phyloP scores from a whole-genome alignment of 2,888 invertebrate species.

The Bugula neritina region DNA sequence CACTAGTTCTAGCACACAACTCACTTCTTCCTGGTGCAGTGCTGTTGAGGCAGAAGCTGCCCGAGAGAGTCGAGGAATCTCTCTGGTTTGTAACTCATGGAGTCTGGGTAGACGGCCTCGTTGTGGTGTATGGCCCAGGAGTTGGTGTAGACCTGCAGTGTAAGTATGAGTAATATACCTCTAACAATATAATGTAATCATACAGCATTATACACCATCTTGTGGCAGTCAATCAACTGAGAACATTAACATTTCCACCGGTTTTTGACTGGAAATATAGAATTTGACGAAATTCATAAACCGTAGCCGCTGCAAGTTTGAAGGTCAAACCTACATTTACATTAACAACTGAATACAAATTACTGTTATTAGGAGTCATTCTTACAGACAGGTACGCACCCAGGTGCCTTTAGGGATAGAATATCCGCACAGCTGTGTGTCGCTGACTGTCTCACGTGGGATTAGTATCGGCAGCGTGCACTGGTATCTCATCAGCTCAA shows the following conservation, averaged over 20 bases:
- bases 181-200: no score
- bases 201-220: no score
- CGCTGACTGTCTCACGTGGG: conserved; percentile 37
- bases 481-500: conserved; percentile 34
- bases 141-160: conserved; percentile 28
- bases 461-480: conserved; percentile 41
- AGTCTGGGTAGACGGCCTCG: conserved; percentile 27
- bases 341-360: no score
- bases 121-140: conserved; percentile 30
- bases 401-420: conserved; percentile 25
- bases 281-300: no score
- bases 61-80: conserved; percentile 29
- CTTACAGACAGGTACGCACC: no score
- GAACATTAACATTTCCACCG: no score
- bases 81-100: conserved; percentile 29
- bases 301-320: no score
- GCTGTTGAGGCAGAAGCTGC: conserved; percentile 26
- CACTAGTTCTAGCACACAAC: background rate
- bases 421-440: conserved; percentile 34
- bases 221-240: no score
- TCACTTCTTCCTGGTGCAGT: conserved; percentile 27
- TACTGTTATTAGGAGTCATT: no score
- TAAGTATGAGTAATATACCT: background rate
- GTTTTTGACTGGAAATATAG: no score
- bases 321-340: no score